Evolutionary conservation across 2,888 invertebrate genomes (phyloP), one percentile per base, ranked within the genome.

Genomic region (Trichopoda pennipes): DNA sequence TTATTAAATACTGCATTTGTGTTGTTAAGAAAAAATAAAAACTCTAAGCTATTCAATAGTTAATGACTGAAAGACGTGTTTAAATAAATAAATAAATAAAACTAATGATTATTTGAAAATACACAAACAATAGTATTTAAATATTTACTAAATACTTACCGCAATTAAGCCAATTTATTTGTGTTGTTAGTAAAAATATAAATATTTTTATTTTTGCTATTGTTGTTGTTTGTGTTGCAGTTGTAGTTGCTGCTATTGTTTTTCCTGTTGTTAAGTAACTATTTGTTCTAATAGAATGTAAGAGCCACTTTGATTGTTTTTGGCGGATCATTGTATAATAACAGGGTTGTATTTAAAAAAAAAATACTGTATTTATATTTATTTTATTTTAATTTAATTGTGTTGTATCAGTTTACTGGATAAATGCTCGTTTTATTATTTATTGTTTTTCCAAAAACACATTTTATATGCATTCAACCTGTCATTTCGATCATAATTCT

Each of bases 261-360:
- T 38, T 38, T 17, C 38, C 49, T 56, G 32, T 35, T 74, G 70
- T 53, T 55, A 47, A 53, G 53, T 55, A 64, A 74, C 73, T 49
- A 51, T 73, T 77, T 72, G 51, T 42, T 80, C 56, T 63, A 6
- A 51, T 69, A 38, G 58, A 77, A 70, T 81, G 60, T 55, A 53
- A 47, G 55, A 79, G 51, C 72, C 69, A 75, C 56, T 79, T 75
- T 17, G 64, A 17, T 47, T 74, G 64, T 53, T 64, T 61, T 23
- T 68, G 72, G 7, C 68, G 82, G 82, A 66, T 79, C 82, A 82
- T 82, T 76, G 79, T 82, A 79, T 79, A 82, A 79, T 56, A 79
- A 17, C 42, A 53, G 53, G 14, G 21, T 69, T 42, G 55, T 32
- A 56, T 19, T 66, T 77, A 73, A 63, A 12, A 49, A 12, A 51